Percentiles rank a stretch among this genome's conserved stretches.
These are phyloP conservation scores for Nomada ruficornis DNA, from an alignment of 2,888 invertebrate genomes.

Conservation along the genomic window DNA sequence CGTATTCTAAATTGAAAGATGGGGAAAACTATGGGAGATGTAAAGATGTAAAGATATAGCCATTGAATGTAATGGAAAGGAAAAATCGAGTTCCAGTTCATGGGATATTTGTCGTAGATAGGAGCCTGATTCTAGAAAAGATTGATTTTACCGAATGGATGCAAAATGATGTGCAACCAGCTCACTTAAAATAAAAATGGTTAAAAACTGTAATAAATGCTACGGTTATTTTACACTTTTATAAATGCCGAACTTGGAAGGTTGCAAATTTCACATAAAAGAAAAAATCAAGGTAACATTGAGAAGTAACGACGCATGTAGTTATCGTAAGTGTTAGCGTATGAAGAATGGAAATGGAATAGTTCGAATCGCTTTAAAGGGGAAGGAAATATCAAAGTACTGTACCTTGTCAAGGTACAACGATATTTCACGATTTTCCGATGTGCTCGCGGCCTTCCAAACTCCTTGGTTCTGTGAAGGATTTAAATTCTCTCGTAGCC, in stretches of 20 bases:
- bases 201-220: neutral
- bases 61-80: too few species aligned
- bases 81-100: too few species aligned
- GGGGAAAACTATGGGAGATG: too few species aligned
- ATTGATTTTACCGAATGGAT: too few species aligned
- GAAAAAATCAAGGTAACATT: neutral
- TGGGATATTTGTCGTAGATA: too few species aligned
- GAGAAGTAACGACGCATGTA: neutral
- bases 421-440: conserved; percentile 1
- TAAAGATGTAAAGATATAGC: too few species aligned
- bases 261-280: neutral
- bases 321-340: too few species aligned
- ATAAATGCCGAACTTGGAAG: neutral
- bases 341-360: too few species aligned
- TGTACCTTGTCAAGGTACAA: neutral
- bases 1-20: too few species aligned
- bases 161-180: too few species aligned
- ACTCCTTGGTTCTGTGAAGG: neutral
- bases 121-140: too few species aligned
- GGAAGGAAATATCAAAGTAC: neutral
- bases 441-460: conserved; percentile 6
- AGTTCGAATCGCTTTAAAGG: neutral
- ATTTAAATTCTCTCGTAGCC: conserved; percentile 30
- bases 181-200: neutral
- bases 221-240: neutral